A percentile compares a stretch with the other conserved stretches of the same genome.
Conservation (phyloP, 2,888 invertebrate species). For the Aquatica leii region DNA sequence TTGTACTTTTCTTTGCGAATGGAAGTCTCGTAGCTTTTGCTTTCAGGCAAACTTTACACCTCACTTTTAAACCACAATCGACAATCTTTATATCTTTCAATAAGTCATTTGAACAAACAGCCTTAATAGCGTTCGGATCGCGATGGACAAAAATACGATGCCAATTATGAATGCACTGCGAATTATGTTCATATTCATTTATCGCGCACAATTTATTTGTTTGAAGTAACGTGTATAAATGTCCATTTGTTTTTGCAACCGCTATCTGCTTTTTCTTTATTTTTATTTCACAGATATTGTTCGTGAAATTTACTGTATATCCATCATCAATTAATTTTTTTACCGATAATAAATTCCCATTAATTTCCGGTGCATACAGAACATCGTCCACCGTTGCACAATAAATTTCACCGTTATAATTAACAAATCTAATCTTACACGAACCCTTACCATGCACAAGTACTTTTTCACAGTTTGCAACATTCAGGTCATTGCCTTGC, state of each 20-base stretch:
- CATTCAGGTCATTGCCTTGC: too few species aligned
- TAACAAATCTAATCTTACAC: background rate
- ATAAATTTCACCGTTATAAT: background rate
- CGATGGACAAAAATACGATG: too few species aligned
- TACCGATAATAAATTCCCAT: background rate
- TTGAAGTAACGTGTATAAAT: too few species aligned
- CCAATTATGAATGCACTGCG: background rate
- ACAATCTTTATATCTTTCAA: background rate
- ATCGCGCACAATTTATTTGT: too few species aligned
- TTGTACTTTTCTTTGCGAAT: too few species aligned
- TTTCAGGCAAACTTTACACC: too few species aligned
- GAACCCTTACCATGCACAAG: background rate
- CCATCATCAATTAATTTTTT: background rate
- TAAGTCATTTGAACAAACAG: background rate
- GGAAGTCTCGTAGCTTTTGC: too few species aligned
- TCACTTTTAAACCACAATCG: constrained; percentile 3
- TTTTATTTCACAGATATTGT: background rate
- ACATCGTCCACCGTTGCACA: background rate
- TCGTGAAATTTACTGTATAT: too few species aligned
- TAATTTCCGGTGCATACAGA: background rate
- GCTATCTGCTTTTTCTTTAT: background rate
- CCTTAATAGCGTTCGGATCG: constrained; percentile 1
- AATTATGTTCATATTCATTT: too few species aligned
- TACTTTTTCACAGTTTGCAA: too few species aligned
- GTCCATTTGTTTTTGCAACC: too few species aligned